Evolutionary conservation across 2,797 vertebrate genomes (phyloP).

Genomic region (Danionella dracula): DNA sequence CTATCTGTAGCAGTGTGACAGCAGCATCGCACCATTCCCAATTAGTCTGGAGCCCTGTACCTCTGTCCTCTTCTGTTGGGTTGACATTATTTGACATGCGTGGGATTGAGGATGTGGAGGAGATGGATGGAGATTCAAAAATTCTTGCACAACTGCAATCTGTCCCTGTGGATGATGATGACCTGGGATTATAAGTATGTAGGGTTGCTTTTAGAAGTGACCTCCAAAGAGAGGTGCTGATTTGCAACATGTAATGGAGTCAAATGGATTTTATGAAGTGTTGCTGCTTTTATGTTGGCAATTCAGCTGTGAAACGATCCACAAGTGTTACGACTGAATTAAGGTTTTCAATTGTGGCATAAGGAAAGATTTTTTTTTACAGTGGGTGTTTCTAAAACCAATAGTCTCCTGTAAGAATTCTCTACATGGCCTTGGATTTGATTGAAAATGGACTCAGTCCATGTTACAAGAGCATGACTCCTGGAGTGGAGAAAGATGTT

Average conservation of each 20-base stretch:
- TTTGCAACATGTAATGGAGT: no score
- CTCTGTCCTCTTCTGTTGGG: constrained; percentile 62
- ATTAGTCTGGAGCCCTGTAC: constrained; percentile 65
- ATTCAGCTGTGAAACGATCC: constrained; percentile 1
- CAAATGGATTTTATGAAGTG: background rate
- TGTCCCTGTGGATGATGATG: constrained; percentile 83
- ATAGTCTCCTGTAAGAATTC: constrained; percentile 6
- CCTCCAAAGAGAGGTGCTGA: background rate
- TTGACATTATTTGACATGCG: constrained; percentile 77
- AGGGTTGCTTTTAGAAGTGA: background rate
- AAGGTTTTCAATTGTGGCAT: no score
- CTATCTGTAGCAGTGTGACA: constrained; percentile 61
- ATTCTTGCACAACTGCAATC: constrained; percentile 87
- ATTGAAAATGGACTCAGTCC: background rate
- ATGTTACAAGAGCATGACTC: background rate
- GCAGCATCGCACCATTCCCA: constrained; percentile 59
- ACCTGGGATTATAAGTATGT: constrained; percentile 65
- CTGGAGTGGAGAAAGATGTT: background rate
- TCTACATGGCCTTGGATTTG: background rate
- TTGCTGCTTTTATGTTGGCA: background rate
- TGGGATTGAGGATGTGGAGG: constrained; percentile 72
- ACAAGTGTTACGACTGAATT: no score
- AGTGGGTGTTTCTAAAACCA: background rate
- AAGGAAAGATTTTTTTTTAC: background rate
- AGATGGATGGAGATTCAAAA: constrained; percentile 73